Conservation (phyloP, 30 jellyfish, hydroid and myxozoan species). For the Pelagia noctiluca region DNA sequence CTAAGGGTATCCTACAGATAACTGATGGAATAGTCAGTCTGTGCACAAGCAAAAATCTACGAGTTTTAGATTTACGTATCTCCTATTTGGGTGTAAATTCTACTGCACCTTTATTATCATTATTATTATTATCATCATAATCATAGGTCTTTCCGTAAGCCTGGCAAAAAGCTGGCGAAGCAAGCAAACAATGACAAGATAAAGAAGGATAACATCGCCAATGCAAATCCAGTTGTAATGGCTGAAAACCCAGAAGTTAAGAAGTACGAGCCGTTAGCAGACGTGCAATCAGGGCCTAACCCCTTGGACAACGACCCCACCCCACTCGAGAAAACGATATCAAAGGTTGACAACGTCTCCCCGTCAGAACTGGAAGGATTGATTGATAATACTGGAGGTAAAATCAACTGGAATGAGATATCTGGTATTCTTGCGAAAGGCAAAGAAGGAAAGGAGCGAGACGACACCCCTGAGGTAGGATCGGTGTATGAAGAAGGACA, state of each 20-base stretch:
- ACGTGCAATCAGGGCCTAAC: constrained; percentile 54
- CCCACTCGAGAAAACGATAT: constrained; percentile 51
- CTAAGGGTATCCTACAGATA: too few species aligned
- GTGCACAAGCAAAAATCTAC: too few species aligned
- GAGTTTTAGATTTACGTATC: too few species aligned
- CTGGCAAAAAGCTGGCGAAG: constrained; percentile 7
- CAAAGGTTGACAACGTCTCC: constrained; percentile 57
- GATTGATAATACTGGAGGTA: constrained; percentile 23
- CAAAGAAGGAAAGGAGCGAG: constrained; percentile 28
- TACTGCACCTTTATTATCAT: too few species aligned
- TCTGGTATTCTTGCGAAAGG: constrained; percentile 56
- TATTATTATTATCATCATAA: too few species aligned
- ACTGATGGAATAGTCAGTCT: too few species aligned
- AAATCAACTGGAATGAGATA: constrained; percentile 54
- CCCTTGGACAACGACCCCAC: constrained; percentile 61
- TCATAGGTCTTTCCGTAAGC: too few species aligned
- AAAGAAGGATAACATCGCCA: constrained; percentile 38
- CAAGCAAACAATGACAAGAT: constrained; percentile 31
- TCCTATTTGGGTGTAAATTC: too few species aligned
- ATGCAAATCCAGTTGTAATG: constrained; percentile 15
- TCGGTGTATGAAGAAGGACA: constrained; percentile 51
- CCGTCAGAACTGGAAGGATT: constrained; percentile 36
- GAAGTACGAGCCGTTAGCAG: constrained; percentile 43
- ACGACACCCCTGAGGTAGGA: constrained; percentile 64
- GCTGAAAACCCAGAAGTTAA: constrained; percentile 48